These are phyloP conservation scores for Cyprinus carpio DNA, from an alignment of 2,113 vertebrate genomes.

Conservation along the genomic window DNA sequence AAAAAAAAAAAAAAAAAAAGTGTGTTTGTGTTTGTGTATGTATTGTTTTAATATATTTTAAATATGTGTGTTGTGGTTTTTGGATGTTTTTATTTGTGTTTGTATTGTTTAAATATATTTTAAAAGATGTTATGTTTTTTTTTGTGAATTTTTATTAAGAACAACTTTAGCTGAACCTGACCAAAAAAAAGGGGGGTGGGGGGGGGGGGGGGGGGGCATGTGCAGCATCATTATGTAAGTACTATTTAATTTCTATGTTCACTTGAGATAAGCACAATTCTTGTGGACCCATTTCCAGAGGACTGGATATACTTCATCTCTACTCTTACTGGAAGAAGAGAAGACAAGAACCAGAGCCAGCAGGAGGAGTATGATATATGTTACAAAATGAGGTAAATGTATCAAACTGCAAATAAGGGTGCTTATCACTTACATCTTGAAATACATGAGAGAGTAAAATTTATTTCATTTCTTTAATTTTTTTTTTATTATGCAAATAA, in stretches of 20 bases:
- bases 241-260: neutral
- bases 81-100: no score
- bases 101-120: no score
- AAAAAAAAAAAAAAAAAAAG: no score
- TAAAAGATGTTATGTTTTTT: no score
- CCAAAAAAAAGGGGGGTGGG: neutral
- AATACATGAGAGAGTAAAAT: neutral
- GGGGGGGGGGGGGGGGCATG: no score
- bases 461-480: no score
- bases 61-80: no score
- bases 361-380: neutral
- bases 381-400: neutral
- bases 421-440: neutral
- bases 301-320: neutral
- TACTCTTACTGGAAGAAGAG: neutral
- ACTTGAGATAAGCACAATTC: neutral
- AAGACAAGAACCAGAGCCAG: conserved; percentile 11
- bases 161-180: neutral
- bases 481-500: no score
- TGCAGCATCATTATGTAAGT: neutral
- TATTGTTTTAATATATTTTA: no score
- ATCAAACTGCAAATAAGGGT: neutral
- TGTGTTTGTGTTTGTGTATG: no score
- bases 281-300: neutral
- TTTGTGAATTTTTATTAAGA: no score